phyloP scores from a whole-genome alignment of 2,888 invertebrate genomes.

The Homarus gammarus region DNA sequence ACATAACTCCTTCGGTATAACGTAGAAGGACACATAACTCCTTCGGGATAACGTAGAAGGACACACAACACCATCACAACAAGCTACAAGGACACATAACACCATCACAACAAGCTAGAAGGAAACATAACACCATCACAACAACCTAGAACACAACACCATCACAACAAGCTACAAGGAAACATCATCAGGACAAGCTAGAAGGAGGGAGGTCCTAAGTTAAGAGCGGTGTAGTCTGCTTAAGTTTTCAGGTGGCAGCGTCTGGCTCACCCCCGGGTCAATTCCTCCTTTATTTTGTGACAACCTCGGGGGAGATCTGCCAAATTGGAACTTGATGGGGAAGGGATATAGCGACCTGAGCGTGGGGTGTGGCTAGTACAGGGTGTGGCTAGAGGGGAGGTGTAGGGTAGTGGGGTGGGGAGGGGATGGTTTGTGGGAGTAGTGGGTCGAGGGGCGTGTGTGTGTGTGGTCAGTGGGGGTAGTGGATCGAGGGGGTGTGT shows the following conservation, averaged over 20 bases:
- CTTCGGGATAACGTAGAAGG: too few species aligned
- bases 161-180: too few species aligned
- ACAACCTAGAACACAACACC: too few species aligned
- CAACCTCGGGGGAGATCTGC: constrained; percentile 9
- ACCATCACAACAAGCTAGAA: too few species aligned
- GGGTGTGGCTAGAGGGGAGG: neutral
- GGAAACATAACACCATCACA: too few species aligned
- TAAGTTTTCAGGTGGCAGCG: constrained; percentile 41
- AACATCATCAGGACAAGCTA: too few species aligned
- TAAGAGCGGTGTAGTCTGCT: neutral
- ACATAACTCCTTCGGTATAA: too few species aligned
- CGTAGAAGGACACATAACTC: too few species aligned
- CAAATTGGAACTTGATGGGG: constrained; percentile 64
- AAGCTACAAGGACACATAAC: too few species aligned
- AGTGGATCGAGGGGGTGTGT: neutral
- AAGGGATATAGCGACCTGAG: constrained; percentile 40
- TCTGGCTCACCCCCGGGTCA: constrained; percentile 29
- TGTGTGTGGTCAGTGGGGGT: neutral
- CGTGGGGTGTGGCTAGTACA: neutral
- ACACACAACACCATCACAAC: too few species aligned
- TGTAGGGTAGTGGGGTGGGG: neutral
- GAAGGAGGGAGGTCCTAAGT: neutral
- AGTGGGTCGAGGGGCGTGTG: neutral
- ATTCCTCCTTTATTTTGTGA: constrained; percentile 53
- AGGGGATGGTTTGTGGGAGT: neutral